Conservation (phyloP, 2,797 vertebrate species). For the Falco columbarius region DNA sequence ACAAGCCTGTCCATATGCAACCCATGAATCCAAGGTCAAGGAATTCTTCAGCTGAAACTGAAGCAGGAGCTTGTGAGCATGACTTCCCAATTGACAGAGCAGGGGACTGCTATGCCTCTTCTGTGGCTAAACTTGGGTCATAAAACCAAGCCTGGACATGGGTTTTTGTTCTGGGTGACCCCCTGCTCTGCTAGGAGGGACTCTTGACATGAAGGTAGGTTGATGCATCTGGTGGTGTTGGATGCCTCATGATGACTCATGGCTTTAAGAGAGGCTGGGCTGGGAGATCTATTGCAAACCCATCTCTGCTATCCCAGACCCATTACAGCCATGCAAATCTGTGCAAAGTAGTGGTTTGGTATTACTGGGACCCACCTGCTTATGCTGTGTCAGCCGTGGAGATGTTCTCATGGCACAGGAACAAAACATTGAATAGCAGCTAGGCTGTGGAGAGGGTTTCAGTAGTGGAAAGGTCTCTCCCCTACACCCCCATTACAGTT, state of each 20-base stretch:
- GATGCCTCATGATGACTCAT: neutral
- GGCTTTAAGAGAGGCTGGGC: neutral
- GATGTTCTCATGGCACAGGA: neutral
- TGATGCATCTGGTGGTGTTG: neutral
- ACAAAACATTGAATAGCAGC: neutral
- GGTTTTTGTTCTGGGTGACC: neutral
- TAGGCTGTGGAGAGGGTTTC: neutral
- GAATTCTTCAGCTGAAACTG: neutral
- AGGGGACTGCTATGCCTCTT: neutral
- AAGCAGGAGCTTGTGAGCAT: neutral
- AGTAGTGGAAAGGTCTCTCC: neutral
- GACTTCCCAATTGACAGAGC: neutral
- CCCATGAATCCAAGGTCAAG: neutral
- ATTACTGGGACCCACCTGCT: neutral
- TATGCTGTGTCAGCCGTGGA: accelerated
- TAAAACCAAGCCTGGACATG: neutral
- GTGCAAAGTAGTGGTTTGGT: neutral
- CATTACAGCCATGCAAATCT: neutral
- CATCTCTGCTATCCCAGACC: neutral
- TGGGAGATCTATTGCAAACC: neutral
- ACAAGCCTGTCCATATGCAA: neutral
- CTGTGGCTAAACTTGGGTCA: neutral
- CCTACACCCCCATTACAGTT: neutral
- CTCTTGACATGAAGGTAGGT: neutral
- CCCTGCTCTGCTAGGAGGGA: neutral